Evolutionary conservation across 2,797 vertebrate species (phyloP).

Genomic region (Syngnathus rostellatus): DNA sequence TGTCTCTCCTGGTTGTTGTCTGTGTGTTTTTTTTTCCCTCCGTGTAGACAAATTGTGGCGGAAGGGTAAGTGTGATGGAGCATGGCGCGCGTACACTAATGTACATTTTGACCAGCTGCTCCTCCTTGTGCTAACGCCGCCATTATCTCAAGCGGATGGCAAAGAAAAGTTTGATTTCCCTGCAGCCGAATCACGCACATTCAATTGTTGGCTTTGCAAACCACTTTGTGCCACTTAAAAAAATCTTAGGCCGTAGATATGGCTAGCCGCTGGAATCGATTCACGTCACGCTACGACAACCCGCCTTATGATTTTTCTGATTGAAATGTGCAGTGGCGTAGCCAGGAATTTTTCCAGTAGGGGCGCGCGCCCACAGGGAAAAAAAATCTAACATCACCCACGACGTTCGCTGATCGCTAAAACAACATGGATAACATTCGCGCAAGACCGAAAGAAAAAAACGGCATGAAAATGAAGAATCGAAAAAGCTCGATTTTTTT

Average conservation of each 20-base stretch:
- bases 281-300: not conserved
- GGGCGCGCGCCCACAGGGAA: no score
- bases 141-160: not conserved
- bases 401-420: no score
- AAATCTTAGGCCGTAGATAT: not conserved
- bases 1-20: slow-evolving; percentile 19
- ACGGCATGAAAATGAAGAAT: no score
- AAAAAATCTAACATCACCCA: no score
- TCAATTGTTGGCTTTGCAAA: not conserved
- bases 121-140: not conserved
- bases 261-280: not conserved
- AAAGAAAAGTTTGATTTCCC: not conserved
- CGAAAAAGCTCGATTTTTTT: no score
- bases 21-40: slow-evolving; percentile 17
- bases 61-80: slow-evolving; percentile 74
- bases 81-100: not conserved
- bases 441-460: no score
- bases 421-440: no score
- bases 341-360: no score
- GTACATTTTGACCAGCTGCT: not conserved
- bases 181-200: not conserved
- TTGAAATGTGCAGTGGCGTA: no score
- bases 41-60: slow-evolving; percentile 79
- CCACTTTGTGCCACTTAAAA: not conserved
- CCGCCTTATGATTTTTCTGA: no score